Evolutionary conservation across 2,797 vertebrate species (phyloP), one percentile per base, ranked within the genome.

Genomic region (Oryzias sinensis): DNA sequence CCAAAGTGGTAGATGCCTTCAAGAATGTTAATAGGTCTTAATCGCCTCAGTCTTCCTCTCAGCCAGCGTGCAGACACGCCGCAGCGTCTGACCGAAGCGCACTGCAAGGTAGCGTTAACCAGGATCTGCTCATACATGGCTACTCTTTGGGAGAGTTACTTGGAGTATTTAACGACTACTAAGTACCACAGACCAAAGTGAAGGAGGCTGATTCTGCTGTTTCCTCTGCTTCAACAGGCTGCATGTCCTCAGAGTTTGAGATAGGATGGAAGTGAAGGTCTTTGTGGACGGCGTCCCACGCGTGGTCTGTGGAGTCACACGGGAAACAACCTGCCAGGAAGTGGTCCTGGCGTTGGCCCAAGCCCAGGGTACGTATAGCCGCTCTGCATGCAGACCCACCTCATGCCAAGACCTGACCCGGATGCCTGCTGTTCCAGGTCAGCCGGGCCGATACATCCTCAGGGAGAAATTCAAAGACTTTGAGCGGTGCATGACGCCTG

Each of bases 181-280:
- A 6, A 27, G 27, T 27, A 27, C 29, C 29, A 37, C 33, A 37
- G 9, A 37, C 9, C 27, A 27, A 27, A 27, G 56, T 48, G 72
- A 73, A 70, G 53, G 50, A 60, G 55, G 33, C 42, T 74, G 6
- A 68, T 74, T 74, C 59, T 51, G 49, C 42, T 43, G 66, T 69
- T 68, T 76, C 53, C 8, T 27, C 44, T 33, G 45, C 70, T 75
- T 57, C 9, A 41, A 7, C 45, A 6, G 45, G 55, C 14, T 27
- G 13, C 45, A 44, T 7, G 1, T 3, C 45, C 41, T 25, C 0
- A 7, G 27, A 40, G 11, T 52, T 41, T 7, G 20, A 51, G 24
- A n/a, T 17, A 72, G 49, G 37, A 94, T 94, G 93, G 93, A 94
- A 61, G 79, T 93, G 45, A 93, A 91, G 70, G 93, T 94, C 54